phyloP scores from a whole-genome alignment of 2,797 vertebrate species.

The Rhinella marina region DNA sequence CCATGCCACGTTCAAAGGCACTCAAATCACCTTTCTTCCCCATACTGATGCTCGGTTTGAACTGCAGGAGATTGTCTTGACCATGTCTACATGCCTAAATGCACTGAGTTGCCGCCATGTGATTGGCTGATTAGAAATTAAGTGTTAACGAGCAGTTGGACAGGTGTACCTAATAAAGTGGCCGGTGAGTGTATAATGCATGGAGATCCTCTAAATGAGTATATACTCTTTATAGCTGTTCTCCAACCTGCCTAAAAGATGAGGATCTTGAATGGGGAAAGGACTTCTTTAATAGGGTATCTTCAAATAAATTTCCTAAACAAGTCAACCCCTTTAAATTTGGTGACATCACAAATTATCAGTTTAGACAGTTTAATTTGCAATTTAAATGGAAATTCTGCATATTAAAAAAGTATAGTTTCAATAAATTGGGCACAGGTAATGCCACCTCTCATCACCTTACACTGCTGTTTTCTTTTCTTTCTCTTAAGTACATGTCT shows the following conservation, averaged over 20 bases:
- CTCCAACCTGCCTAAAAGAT: background rate
- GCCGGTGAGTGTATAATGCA: background rate
- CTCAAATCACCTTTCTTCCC: no score
- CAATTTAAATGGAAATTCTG: background rate
- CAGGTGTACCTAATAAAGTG: no score
- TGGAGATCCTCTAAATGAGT: no score
- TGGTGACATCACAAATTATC: background rate
- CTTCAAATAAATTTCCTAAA: background rate
- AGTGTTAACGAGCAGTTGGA: no score
- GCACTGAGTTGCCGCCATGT: no score
- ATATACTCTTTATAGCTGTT: background rate
- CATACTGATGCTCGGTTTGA: no score
- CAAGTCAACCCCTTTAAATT: background rate
- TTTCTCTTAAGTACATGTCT: conserved; percentile 34
- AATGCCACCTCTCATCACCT: conserved; percentile 20
- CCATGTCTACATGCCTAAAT: no score
- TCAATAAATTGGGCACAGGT: background rate
- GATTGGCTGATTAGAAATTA: no score
- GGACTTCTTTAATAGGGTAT: background rate
- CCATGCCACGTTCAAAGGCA: no score
- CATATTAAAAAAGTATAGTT: background rate
- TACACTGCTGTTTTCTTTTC: conserved; percentile 9
- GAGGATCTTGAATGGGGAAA: background rate
- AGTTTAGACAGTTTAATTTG: background rate
- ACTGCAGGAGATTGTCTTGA: no score